A percentile compares a stretch with the other conserved stretches of the same genome.
Evolutionary conservation across 2,888 invertebrate genomes (phyloP).

Genomic region (Ochropleura leucogaster): DNA sequence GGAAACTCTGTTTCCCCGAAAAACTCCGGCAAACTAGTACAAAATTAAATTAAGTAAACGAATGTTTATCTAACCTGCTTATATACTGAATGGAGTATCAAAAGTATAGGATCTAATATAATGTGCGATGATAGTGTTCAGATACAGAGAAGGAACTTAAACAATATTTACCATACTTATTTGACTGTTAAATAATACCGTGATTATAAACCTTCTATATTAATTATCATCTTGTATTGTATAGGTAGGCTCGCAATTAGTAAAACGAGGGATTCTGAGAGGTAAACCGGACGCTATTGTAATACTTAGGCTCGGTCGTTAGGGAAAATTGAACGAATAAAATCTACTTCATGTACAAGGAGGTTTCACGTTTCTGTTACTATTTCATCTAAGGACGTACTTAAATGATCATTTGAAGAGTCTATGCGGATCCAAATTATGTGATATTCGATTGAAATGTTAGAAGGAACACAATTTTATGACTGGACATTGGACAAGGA

Average conservation of each 20-base stretch:
- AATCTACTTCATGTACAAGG: neutral
- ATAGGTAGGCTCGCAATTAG: constrained; percentile 43
- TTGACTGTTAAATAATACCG: neutral
- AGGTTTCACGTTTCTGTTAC: neutral
- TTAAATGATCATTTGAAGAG: neutral
- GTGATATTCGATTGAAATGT: too few species aligned
- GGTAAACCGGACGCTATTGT: constrained; percentile 25
- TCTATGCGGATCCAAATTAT: too few species aligned
- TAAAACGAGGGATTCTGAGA: constrained; percentile 37
- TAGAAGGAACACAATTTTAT: too few species aligned
- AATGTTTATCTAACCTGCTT: too few species aligned
- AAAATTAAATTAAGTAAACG: too few species aligned
- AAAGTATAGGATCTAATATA: neutral
- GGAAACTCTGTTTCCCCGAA: too few species aligned
- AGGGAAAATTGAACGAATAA: constrained; percentile 30
- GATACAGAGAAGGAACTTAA: neutral
- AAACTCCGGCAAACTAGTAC: too few species aligned
- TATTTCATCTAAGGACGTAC: neutral
- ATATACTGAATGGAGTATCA: too few species aligned
- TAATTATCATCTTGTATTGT: neutral
- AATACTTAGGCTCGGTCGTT: constrained; percentile 34
- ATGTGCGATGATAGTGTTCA: neutral
- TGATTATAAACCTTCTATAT: constrained; percentile 5
- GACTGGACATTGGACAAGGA: too few species aligned
- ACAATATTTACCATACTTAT: neutral